Evolutionary conservation across 1,140 invertebrate genomes (phyloP).

Genomic region (Ruditapes philippinarum): DNA sequence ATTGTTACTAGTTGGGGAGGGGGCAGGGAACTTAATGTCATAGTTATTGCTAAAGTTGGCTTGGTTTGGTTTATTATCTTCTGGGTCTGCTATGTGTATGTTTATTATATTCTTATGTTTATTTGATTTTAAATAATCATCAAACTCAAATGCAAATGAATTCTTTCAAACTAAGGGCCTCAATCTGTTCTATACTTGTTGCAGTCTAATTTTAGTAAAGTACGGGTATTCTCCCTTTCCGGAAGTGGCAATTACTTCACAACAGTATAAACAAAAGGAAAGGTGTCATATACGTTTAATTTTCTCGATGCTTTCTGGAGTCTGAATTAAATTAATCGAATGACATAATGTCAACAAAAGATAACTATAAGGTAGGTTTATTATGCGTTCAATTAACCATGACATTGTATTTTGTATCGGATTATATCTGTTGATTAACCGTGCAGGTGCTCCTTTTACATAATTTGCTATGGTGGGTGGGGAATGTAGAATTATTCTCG

Average conservation of each 20-base stretch:
- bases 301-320: background rate
- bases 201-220: background rate
- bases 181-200: too few relatives aligned
- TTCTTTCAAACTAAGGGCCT: too few relatives aligned
- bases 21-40: too few relatives aligned
- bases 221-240: constrained; percentile 43
- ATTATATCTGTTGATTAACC: background rate
- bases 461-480: background rate
- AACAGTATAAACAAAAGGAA: constrained; percentile 65
- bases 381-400: background rate
- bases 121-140: too few relatives aligned
- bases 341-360: constrained; percentile 25
- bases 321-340: background rate
- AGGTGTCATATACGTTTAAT: background rate
- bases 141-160: too few relatives aligned
- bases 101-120: too few relatives aligned
- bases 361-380: background rate
- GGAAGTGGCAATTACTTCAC: constrained; percentile 62
- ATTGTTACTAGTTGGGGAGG: too few relatives aligned
- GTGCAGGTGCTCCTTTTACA: background rate
- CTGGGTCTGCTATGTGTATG: too few relatives aligned
- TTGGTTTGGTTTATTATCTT: too few relatives aligned
- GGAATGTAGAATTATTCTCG: too few relatives aligned
- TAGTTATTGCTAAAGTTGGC: too few relatives aligned
- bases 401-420: too few relatives aligned